Conservation (phyloP, 2,888 invertebrate species). For the Trilocha varians region DNA sequence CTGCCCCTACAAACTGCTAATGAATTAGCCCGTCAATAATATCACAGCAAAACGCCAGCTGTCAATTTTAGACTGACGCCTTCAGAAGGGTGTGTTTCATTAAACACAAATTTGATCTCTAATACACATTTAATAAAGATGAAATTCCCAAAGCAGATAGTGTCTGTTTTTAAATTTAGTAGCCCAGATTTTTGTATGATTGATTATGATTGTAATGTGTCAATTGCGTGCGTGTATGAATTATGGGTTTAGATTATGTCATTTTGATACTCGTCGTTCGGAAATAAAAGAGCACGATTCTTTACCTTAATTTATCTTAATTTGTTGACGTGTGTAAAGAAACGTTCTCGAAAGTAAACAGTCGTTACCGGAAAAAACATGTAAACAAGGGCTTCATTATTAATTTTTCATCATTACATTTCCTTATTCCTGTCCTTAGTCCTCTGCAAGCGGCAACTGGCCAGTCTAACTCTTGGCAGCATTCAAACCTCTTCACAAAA, state of each 20-base stretch:
- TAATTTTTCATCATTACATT: too few species aligned
- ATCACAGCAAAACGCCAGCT: slow-evolving; percentile 55
- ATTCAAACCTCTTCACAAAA: too few species aligned
- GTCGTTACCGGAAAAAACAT: too few species aligned
- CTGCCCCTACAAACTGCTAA: slow-evolving; percentile 35
- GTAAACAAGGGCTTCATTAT: too few species aligned
- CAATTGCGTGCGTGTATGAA: slow-evolving; percentile 35
- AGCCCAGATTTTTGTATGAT: slow-evolving; percentile 36
- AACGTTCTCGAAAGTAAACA: too few species aligned
- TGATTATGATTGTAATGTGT: slow-evolving; percentile 45
- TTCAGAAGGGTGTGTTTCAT: slow-evolving; percentile 32
- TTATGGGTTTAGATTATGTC: slow-evolving; percentile 8
- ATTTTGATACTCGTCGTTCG: neutral
- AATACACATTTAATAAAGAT: slow-evolving; percentile 16
- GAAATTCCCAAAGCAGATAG: slow-evolving; percentile 13
- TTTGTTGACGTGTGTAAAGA: too few species aligned
- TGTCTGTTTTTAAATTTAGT: slow-evolving; percentile 14
- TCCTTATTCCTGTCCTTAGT: too few species aligned
- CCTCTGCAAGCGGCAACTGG: too few species aligned
- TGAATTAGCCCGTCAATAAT: slow-evolving; percentile 59
- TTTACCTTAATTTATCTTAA: neutral
- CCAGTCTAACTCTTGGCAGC: too few species aligned
- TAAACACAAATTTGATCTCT: slow-evolving; percentile 13
- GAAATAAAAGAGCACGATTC: neutral
- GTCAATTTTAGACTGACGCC: slow-evolving; percentile 50